Percentiles rank a stretch among this genome's conserved stretches.
Evolutionary conservation across 2,113 vertebrate species (phyloP).

Genomic region (Alexandromys fortis): DNA sequence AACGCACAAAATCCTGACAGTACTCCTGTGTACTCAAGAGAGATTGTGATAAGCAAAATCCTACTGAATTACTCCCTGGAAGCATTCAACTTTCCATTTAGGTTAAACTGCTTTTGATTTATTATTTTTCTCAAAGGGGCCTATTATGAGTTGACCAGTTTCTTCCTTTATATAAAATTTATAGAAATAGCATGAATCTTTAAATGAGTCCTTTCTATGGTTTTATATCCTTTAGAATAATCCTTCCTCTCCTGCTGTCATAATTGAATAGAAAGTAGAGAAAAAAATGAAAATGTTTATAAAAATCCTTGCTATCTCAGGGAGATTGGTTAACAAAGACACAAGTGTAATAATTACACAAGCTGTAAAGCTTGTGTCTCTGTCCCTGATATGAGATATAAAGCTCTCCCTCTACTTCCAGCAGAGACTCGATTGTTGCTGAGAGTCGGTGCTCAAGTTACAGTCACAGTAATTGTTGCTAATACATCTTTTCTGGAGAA

Average conservation of each 20-base stretch:
- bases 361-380: neutral
- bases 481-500: neutral
- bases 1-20: neutral
- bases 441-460: neutral
- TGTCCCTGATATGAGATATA: neutral
- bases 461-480: neutral
- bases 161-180: neutral
- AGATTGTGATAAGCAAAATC: neutral
- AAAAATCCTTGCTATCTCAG: neutral
- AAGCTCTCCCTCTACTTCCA: neutral
- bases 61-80: neutral
- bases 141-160: conserved; percentile 4
- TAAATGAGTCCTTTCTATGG: neutral
- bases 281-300: neutral
- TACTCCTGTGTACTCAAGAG: neutral
- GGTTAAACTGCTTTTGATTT: neutral
- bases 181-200: neutral
- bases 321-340: neutral
- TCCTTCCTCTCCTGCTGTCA: neutral
- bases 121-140: neutral
- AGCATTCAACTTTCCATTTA: neutral
- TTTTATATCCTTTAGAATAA: neutral
- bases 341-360: neutral
- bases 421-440: neutral
- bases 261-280: neutral